A percentile compares a stretch with the other conserved stretches of the same genome.
Conservation (phyloP, 1,140 invertebrate genomes). For the Dreissena rostriformis region DNA sequence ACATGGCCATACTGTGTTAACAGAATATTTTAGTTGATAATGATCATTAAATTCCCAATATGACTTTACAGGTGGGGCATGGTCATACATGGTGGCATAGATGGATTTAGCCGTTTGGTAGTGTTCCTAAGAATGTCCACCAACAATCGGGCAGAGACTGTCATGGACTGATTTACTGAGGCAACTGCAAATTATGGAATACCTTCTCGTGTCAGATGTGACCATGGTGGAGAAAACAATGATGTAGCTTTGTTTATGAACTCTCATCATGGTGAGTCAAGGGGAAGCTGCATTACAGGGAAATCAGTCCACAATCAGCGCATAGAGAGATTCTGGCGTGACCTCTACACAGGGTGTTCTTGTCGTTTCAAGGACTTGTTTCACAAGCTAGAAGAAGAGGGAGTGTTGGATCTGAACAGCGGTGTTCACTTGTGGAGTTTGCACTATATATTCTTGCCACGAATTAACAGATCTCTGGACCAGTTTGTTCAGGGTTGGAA, state of each 20-base stretch:
- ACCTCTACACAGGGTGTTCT: not conserved
- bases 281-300: not conserved
- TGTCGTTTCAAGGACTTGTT: not conserved
- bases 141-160: constrained; percentile 25
- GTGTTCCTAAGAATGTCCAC: not conserved
- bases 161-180: not conserved
- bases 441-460: not conserved
- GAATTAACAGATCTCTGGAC: not conserved
- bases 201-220: constrained; percentile 12
- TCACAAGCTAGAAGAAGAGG: not conserved
- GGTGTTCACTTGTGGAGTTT: not conserved
- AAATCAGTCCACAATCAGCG: constrained; percentile 2
- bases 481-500: no score
- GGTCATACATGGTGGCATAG: constrained; percentile 29
- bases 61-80: constrained; percentile 20
- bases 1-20: no score
- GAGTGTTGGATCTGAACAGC: constrained; percentile 5
- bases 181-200: not conserved
- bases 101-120: constrained; percentile 14
- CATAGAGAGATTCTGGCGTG: constrained; percentile 2
- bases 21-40: no score
- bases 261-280: not conserved
- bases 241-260: not conserved
- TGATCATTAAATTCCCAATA: no score
- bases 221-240: constrained; percentile 8